phyloP scores from a whole-genome alignment of 1,140 invertebrate genomes.

The Drosophila nebulosa region DNA sequence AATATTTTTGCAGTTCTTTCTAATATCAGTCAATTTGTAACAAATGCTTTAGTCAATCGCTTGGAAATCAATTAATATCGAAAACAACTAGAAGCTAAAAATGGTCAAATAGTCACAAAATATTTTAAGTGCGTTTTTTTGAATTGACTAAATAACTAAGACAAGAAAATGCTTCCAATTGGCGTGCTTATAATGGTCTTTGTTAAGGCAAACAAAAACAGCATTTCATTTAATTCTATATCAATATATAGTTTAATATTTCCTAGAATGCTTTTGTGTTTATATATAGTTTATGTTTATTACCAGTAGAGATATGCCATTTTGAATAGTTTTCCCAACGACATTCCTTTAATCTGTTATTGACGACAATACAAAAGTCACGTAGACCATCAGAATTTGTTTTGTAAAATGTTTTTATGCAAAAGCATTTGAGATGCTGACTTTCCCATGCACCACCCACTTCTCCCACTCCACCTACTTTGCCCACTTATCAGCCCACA shows the following conservation, averaged over 20 bases:
- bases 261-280: background rate
- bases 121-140: too few species aligned
- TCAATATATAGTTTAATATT: background rate
- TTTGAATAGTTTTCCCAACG: conserved; percentile 2
- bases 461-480: background rate
- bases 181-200: too few species aligned
- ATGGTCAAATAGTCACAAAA: too few species aligned
- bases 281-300: background rate
- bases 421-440: background rate
- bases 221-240: too few species aligned
- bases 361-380: conserved; percentile 39
- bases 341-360: background rate
- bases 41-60: too few species aligned
- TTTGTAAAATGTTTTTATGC: background rate
- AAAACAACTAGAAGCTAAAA: too few species aligned
- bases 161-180: too few species aligned
- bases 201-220: too few species aligned
- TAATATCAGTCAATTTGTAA: too few species aligned
- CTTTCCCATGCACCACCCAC: background rate
- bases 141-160: too few species aligned
- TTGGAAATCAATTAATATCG: too few species aligned
- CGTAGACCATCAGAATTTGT: conserved; percentile 39
- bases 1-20: too few species aligned
- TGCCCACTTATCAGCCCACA: background rate
- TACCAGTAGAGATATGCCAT: background rate